Base-by-base conservation (phyloP, 2,888 invertebrate genomes). In the Drosophila ochracea region DNA sequence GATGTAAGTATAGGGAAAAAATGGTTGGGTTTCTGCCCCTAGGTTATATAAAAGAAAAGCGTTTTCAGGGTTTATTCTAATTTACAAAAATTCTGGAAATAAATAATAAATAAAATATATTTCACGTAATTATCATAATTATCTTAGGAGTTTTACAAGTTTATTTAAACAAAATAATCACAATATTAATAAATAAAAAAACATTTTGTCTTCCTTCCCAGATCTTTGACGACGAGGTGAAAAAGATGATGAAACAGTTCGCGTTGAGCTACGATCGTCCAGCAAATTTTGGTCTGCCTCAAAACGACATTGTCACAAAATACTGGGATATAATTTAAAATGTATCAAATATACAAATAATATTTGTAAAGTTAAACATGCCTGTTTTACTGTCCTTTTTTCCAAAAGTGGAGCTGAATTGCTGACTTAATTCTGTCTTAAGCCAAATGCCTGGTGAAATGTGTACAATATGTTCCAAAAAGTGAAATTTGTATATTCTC, bases 171-270 rank as follows among this genome's bases (percentile, higher is more conserved):
- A 35, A 35, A 25, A 35, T 35, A 33, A 31, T n/a, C 11, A 13
- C 0, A 33, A 66, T 25, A 53, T 11, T 21, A 28, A 35, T 41
- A n/a, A 0, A 30, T 3, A 35, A 33, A 33, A 37, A 25, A 19
- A 52, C 31, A n/a, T 9, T 55, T 21, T 28, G 4, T 41, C 3
- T 31, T 30, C 19, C 13, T 50, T 35, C 30, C 16, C 94, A 96
- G 95, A 94, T 97, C 35, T 97, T 97, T 89, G 96, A 97, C 84
- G 95, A 95, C 55, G 97, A 97, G 93, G 94, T 97, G 28, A 96
- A 96, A 87, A 96, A 96, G 90, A 95, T 96, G 76, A 95, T 96
- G 82, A 96, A 96, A 91, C 95, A 96, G 33, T 96, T 96, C 76
- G 96, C 96, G 82, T 92, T 97, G 90, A 96, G 96, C 68, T 97